Percentiles rank a stretch among this genome's conserved stretches.
phyloP scores from a whole-genome alignment of 2,888 invertebrate species.

The Pyrrhosoma nymphula region DNA sequence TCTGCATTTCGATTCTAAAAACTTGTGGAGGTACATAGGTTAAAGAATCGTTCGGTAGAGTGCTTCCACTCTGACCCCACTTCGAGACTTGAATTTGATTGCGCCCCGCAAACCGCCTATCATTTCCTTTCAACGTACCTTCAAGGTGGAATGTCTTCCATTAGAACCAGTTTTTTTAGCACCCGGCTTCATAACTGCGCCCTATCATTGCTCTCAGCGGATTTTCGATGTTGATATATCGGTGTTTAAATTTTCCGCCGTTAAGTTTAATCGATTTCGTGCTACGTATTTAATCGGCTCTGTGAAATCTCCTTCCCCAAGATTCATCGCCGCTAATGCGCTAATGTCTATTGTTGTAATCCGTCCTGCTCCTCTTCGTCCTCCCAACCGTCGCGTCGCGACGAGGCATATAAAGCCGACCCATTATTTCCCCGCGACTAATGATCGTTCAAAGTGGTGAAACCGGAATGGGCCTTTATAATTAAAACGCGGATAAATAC shows the following conservation, averaged over 20 bases:
- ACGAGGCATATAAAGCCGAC: not conserved
- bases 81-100: not conserved
- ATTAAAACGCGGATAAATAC: slow-evolving; percentile 20
- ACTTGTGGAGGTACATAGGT: no score
- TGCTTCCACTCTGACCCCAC: no score
- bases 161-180: slow-evolving; percentile 14
- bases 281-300: slow-evolving; percentile 26
- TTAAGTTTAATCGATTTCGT: slow-evolving; percentile 35
- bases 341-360: slow-evolving; percentile 28
- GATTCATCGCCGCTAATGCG: slow-evolving; percentile 20
- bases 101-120: not conserved
- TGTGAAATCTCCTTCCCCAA: not conserved
- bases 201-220: slow-evolving; percentile 25
- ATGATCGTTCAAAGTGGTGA: slow-evolving; percentile 20
- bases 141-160: not conserved
- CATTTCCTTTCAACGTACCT: not conserved
- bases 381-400: not conserved
- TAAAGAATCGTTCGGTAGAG: no score
- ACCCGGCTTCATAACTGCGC: not conserved
- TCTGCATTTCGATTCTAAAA: no score
- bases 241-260: slow-evolving; percentile 21
- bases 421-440: not conserved
- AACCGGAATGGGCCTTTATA: not conserved
- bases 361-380: not conserved
- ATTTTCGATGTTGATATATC: slow-evolving; percentile 30